Evolutionary conservation across 2,888 invertebrate species (phyloP), one percentile per base, ranked within the genome.

Genomic region (Willowsia nigromaculata): DNA sequence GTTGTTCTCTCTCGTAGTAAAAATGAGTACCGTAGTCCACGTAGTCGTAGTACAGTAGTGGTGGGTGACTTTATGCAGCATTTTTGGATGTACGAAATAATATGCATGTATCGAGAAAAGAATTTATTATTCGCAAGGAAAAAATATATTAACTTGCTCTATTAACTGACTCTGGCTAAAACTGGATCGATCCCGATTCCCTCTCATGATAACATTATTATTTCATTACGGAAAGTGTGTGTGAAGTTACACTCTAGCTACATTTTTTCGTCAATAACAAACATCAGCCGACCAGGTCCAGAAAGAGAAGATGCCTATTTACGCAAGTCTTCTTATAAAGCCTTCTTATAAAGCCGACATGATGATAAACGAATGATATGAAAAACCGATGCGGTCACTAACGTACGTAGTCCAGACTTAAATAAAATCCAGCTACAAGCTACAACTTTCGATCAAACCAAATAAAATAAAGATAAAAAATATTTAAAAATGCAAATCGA

Each of bases 171-270:
- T 84, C 84, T 37, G 74, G 84, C 27, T 74, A 56, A 74, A 84
- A 56, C 84, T 84, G 74, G 84, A 84, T 74, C 59, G 22, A 56
- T 33, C 84, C 74, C 11, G 74, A 84, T 74, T 37, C 47, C 0
- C 0, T 37, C n/a, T 68, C 30, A 0, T 56, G 84, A 74, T 84
- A 74, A 84, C 68, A 68, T 83, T 68, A 81, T 81, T 65, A 81
- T 81, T 83, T 68, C 74, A 74, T 56, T 84, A 84, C 84, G 71
- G 84, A 84, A 84, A 84, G 71, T 74, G 84, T 84, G 84, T 84
- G 71, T 56, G 56, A 83, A 83, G 83, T 83, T 83, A 68, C 83
- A 83, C 83, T 83, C 33, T 13, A 65, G 65, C 15, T 9, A 18
- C 37, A 37, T 65, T 65, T 65, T 65, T 65, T 37, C 37, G 65